phyloP scores from a whole-genome alignment of 2,113 vertebrate species.

The Corythornis vintsioides region DNA sequence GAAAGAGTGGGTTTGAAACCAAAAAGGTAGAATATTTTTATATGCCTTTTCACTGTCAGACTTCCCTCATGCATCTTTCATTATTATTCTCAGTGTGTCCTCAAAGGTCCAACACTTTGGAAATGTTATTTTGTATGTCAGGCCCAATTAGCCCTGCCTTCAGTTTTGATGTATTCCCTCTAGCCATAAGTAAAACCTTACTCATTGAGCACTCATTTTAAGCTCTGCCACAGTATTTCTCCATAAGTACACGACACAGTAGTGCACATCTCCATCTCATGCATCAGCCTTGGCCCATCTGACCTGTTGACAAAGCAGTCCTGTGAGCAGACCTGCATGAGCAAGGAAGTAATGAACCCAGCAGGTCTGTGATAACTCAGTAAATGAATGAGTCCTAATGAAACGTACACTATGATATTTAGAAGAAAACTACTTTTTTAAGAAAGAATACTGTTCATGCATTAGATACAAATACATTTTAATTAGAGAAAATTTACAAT shows the following conservation, averaged over 20 bases:
- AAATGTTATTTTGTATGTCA: background rate
- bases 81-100: background rate
- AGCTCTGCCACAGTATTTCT: background rate
- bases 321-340: background rate
- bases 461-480: background rate
- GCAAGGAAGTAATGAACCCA: background rate
- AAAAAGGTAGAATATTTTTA: background rate
- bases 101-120: background rate
- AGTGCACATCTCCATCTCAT: background rate
- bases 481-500: background rate
- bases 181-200: background rate
- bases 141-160: background rate
- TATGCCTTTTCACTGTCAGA: background rate
- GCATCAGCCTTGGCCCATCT: rapidly evolving
- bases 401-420: background rate
- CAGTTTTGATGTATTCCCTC: background rate
- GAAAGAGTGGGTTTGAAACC: background rate
- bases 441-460: background rate
- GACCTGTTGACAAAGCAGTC: background rate
- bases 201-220: background rate
- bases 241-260: background rate
- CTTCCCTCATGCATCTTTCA: background rate
- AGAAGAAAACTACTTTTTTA: background rate
- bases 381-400: background rate
- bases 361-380: background rate